These are phyloP conservation scores for Ceyx cyanopectus DNA, from an alignment of 2,113 vertebrate genomes.

Conservation along the genomic window DNA sequence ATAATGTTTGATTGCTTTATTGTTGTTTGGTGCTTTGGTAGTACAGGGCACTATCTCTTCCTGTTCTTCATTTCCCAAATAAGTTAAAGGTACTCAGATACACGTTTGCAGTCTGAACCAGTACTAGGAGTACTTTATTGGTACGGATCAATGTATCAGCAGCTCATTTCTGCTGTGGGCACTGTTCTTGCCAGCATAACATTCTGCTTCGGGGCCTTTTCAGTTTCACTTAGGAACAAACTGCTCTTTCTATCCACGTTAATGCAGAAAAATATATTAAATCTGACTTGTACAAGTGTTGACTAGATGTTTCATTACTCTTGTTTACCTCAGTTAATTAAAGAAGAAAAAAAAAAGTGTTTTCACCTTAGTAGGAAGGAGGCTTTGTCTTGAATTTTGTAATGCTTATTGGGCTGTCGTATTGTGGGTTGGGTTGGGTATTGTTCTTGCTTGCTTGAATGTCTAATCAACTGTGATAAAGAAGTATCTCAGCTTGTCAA, in stretches of 20 bases:
- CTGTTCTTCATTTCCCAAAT: not conserved
- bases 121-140: not conserved
- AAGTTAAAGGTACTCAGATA: not conserved
- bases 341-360: not conserved
- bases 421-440: not conserved
- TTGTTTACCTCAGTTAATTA: not conserved
- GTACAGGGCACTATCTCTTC: not conserved
- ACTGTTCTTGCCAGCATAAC: not conserved
- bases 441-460: not conserved
- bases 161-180: not conserved
- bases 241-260: not conserved
- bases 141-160: not conserved
- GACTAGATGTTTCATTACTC: not conserved
- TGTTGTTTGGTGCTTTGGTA: not conserved
- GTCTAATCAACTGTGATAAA: not conserved
- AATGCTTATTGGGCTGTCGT: not conserved
- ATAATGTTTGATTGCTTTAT: not conserved
- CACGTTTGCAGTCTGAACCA: not conserved
- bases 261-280: not conserved
- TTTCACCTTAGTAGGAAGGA: not conserved
- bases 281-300: not conserved
- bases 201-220: not conserved
- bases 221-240: accelerated
- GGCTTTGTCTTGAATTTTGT: not conserved
- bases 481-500: not conserved